Evolutionary conservation across 2,797 vertebrate genomes (phyloP).

Genomic region (Enteromius fasciolatus): DNA sequence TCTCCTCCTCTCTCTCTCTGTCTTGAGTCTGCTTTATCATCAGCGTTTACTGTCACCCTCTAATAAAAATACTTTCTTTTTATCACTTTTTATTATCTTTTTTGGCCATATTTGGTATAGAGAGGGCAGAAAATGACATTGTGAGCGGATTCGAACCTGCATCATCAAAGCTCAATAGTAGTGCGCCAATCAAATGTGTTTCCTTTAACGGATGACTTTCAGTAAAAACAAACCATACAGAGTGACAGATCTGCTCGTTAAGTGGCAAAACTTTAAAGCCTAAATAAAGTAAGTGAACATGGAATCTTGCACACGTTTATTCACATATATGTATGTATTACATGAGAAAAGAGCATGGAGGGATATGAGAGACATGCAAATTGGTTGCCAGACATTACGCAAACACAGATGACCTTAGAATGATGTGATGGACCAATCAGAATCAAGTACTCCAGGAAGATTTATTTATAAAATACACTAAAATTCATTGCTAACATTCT

Average conservation of each 20-base stretch:
- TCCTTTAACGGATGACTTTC: neutral
- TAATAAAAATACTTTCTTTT: neutral
- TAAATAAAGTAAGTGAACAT: neutral
- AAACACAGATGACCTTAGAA: neutral
- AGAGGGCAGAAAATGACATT: neutral
- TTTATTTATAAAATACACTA: neutral
- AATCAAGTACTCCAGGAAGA: neutral
- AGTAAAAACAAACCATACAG: neutral
- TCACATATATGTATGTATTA: neutral
- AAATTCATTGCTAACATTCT: neutral
- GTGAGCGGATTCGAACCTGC: neutral
- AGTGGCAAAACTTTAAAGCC: neutral
- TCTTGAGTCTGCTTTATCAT: neutral
- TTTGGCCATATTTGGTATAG: neutral
- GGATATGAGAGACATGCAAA: neutral
- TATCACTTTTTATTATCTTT: neutral
- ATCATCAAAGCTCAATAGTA: neutral
- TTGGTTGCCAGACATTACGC: neutral
- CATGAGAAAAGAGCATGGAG: neutral
- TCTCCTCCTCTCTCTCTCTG: neutral
- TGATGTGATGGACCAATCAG: neutral
- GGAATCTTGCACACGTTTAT: neutral
- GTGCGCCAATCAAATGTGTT: neutral
- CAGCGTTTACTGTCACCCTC: neutral
- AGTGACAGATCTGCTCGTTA: neutral